These are phyloP conservation scores for Apodemia hepburni DNA, from an alignment of 2,888 invertebrate genomes.

Conservation along the genomic window DNA sequence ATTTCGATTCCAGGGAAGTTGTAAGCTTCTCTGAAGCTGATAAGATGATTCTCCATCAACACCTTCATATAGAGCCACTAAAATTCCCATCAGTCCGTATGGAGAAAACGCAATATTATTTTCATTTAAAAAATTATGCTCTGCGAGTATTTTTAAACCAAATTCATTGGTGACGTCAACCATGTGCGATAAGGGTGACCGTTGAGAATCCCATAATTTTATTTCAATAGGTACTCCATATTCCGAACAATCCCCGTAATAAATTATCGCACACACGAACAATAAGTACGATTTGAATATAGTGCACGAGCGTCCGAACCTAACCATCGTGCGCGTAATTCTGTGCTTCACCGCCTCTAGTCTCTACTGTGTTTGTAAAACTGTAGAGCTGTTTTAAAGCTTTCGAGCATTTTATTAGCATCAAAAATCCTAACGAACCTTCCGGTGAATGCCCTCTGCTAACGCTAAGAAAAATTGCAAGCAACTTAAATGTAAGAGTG, in stretches of 20 bases:
- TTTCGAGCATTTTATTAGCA: conserved; percentile 64
- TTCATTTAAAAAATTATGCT: conserved; percentile 85
- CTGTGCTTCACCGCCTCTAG: conserved; percentile 39
- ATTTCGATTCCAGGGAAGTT: conserved; percentile 86
- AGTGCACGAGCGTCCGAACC: conserved; percentile 49
- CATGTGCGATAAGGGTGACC: conserved; percentile 86
- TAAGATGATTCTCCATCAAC: conserved; percentile 85
- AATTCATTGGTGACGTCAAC: conserved; percentile 89
- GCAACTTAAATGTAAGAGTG: background rate
- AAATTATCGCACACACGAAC: conserved; percentile 40
- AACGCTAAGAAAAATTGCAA: conserved; percentile 26
- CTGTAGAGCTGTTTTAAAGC: conserved; percentile 31
- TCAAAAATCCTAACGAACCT: conserved; percentile 45
- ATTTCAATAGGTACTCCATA: conserved; percentile 67
- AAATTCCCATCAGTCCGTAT: conserved; percentile 89
- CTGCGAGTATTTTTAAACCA: conserved; percentile 84
- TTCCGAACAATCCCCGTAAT: conserved; percentile 37
- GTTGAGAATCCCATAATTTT: conserved; percentile 64
- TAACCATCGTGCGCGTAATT: conserved; percentile 61
- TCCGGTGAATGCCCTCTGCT: conserved; percentile 71
- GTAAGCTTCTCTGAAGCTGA: conserved; percentile 85
- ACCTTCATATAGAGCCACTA: conserved; percentile 90
- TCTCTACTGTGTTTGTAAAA: conserved; percentile 17
- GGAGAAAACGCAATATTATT: conserved; percentile 93
- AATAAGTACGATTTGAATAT: conserved; percentile 35